Conservation (phyloP, 1,140 invertebrate species). For the Leptinotarsa texana region DNA sequence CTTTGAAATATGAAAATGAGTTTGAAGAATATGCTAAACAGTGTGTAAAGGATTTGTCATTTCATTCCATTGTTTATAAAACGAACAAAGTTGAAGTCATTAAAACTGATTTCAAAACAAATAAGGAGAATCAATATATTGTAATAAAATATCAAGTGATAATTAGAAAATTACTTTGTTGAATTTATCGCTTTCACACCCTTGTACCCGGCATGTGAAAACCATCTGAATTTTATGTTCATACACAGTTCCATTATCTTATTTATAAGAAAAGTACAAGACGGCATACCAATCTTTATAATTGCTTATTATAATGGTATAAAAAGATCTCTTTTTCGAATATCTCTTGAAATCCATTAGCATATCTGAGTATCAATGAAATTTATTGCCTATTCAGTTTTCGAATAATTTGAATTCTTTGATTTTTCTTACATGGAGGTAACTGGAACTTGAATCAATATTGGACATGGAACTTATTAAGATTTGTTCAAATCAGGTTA, state of each 20-base stretch:
- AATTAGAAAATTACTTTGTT: neutral
- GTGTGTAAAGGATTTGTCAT: too few relatives aligned
- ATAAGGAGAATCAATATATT: neutral
- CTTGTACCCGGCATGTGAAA: neutral
- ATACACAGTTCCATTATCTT: slow-evolving; percentile 15
- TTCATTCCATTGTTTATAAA: too few relatives aligned
- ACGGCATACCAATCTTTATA: slow-evolving; percentile 22
- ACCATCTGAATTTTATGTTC: neutral
- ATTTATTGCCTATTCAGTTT: slow-evolving; percentile 28
- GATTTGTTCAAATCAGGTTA: too few relatives aligned
- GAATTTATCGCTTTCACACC: neutral
- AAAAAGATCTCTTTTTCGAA: slow-evolving; percentile 6
- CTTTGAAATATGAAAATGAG: too few relatives aligned
- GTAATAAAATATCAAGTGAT: neutral
- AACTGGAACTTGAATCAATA: too few relatives aligned
- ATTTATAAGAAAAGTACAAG: slow-evolving; percentile 17
- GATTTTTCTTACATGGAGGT: too few relatives aligned
- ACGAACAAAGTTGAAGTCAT: too few relatives aligned
- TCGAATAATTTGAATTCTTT: slow-evolving; percentile 10
- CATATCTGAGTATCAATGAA: slow-evolving; percentile 28
- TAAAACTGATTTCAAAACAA: too few relatives aligned
- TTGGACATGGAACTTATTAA: too few relatives aligned
- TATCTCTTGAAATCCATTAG: slow-evolving; percentile 22
- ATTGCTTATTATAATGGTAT: slow-evolving; percentile 29
- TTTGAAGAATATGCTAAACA: too few relatives aligned